phyloP scores from a whole-genome alignment of 1,140 invertebrate species.

The Nylanderia fulva region DNA sequence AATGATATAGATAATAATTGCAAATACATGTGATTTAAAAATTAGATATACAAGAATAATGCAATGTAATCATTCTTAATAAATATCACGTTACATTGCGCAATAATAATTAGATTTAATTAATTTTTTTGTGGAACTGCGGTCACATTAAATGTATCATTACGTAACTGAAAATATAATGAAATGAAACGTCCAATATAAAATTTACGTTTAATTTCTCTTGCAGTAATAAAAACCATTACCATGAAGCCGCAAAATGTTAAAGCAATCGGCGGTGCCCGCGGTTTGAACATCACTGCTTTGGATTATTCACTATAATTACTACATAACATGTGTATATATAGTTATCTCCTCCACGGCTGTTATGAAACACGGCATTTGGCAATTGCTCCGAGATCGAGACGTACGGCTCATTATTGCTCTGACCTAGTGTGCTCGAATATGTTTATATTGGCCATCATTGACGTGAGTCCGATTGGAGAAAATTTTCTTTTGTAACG shows the following conservation, averaged over 20 bases:
- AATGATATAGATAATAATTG: not conserved
- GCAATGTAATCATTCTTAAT: not conserved
- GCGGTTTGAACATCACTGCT: slow-evolving; percentile 20
- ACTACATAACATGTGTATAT: slow-evolving; percentile 24
- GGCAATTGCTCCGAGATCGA: slow-evolving; percentile 61
- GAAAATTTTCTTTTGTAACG: slow-evolving; percentile 3
- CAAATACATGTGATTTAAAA: not conserved
- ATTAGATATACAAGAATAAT: not conserved
- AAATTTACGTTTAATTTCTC: slow-evolving; percentile 3
- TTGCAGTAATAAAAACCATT: not conserved
- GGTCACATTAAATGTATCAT: not conserved
- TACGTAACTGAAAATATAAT: no score
- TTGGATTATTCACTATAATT: slow-evolving; percentile 40
- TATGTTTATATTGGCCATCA: slow-evolving; percentile 15
- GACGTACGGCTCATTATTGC: slow-evolving; percentile 23
- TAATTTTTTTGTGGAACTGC: not conserved
- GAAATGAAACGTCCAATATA: not conserved
- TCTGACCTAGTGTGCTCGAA: slow-evolving; percentile 50
- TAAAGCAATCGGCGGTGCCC: not conserved
- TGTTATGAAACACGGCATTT: slow-evolving; percentile 69
- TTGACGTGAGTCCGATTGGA: slow-evolving; percentile 17
- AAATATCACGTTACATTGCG: not conserved
- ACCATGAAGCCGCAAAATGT: not conserved
- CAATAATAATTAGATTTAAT: slow-evolving; percentile 5
- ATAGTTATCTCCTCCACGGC: slow-evolving; percentile 24